A percentile compares a stretch with the other conserved stretches of the same genome.
These are phyloP conservation scores for Pangasianodon hypophthalmus DNA, from an alignment of 2,113 vertebrate genomes.

Conservation along the genomic window DNA sequence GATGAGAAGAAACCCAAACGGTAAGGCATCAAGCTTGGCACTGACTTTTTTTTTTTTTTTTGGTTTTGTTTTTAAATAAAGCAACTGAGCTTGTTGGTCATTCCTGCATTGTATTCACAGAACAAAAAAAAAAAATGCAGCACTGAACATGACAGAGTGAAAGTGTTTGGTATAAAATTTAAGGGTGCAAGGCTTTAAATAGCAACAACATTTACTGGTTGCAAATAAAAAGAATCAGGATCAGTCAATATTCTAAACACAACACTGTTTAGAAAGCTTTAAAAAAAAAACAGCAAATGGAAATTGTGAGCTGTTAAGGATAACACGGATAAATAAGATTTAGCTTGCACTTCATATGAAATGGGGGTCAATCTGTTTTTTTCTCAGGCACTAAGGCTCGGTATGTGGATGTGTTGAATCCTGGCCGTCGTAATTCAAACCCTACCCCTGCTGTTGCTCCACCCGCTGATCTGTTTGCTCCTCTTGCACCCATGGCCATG, in stretches of 20 bases:
- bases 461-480: conserved; percentile 90
- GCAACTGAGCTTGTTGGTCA: neutral
- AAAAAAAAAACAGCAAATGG: neutral
- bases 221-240: neutral
- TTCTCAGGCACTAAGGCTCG: conserved; percentile 77
- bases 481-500: conserved; percentile 89
- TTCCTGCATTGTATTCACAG: neutral
- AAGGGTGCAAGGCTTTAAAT: neutral
- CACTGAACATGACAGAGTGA: neutral
- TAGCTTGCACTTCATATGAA: neutral
- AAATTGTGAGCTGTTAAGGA: neutral
- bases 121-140: neutral
- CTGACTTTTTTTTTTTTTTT: no score
- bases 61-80: no score
- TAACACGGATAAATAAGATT: neutral
- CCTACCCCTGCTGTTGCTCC: conserved; percentile 71
- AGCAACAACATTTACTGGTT: neutral
- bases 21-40: no score
- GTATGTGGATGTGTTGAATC: conserved; percentile 94
- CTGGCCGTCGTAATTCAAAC: conserved; percentile 74
- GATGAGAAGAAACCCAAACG: neutral
- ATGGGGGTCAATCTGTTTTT: neutral
- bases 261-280: neutral
- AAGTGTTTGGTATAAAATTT: neutral
- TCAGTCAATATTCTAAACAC: neutral